phyloP scores from a whole-genome alignment of 2,113 vertebrate genomes.

The Gila orcuttii region DNA sequence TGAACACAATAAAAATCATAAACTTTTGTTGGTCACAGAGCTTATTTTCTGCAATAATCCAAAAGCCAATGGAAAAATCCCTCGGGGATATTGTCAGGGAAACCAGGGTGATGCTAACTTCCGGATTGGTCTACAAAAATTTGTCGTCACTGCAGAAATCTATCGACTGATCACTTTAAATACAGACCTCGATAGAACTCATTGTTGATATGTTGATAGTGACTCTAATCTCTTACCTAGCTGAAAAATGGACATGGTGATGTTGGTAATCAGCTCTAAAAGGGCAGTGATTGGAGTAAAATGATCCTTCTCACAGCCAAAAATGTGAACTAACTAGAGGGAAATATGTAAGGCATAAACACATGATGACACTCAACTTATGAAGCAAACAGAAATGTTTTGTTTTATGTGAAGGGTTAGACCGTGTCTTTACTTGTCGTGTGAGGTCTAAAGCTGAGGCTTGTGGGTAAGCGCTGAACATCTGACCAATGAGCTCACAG shows the following conservation, averaged over 20 bases:
- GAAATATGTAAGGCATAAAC: constrained; percentile 6
- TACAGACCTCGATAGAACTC: not conserved
- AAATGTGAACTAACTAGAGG: constrained; percentile 91
- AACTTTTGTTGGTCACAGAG: no score
- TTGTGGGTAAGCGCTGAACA: constrained; percentile 92
- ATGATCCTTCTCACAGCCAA: constrained; percentile 88
- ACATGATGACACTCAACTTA: not conserved
- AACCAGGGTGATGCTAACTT: no score
- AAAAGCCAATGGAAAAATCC: no score
- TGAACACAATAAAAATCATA: no score
- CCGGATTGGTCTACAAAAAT: no score
- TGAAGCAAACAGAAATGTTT: not conserved
- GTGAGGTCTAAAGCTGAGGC: constrained; percentile 92
- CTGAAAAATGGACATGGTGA: constrained; percentile 91
- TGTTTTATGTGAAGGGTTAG: not conserved
- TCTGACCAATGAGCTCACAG: constrained; percentile 94
- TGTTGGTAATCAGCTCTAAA: constrained; percentile 85
- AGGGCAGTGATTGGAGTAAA: constrained; percentile 84
- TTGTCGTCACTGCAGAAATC: no score
- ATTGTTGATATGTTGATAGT: not conserved
- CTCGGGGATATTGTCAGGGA: no score
- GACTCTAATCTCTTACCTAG: constrained; percentile 78
- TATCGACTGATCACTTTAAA: not conserved
- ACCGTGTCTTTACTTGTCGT: constrained; percentile 79
- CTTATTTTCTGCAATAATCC: no score